Conservation (phyloP, 2,888 invertebrate species). For the Tigriopus californicus region DNA sequence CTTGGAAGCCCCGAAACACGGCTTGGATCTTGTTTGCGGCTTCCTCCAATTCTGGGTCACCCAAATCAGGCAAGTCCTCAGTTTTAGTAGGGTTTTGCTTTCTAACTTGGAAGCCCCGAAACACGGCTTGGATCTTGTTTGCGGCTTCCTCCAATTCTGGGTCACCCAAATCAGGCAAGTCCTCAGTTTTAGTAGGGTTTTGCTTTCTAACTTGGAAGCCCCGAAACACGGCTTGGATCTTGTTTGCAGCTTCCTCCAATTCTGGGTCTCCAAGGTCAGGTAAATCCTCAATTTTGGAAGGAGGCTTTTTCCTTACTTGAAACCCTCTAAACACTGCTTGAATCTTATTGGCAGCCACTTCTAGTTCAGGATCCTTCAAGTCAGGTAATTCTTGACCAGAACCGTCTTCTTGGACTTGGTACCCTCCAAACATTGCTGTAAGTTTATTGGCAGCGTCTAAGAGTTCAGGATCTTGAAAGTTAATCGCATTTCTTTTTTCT, state of each 20-base stretch:
- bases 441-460: conserved; percentile 2
- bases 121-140: conserved; percentile 1
- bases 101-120: neutral
- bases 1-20: neutral
- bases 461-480: neutral
- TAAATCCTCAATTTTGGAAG: neutral
- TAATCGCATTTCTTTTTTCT: neutral
- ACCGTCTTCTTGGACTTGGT: neutral
- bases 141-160: neutral
- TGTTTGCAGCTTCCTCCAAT: neutral
- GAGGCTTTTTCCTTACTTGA: neutral
- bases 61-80: conserved; percentile 2
- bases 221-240: conserved; percentile 2
- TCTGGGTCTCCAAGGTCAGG: neutral
- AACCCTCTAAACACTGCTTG: conserved; percentile 3
- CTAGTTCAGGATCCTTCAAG: neutral
- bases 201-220: conserved; percentile 9
- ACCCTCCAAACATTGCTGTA: conserved; percentile 1
- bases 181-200: neutral
- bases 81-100: neutral
- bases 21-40: conserved; percentile 13
- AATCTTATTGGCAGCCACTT: conserved; percentile 7
- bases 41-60: neutral
- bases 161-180: neutral
- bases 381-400: conserved; percentile 1